These are phyloP conservation scores for Apoda limacodes DNA, from an alignment of 2,888 invertebrate species.

Conservation along the genomic window DNA sequence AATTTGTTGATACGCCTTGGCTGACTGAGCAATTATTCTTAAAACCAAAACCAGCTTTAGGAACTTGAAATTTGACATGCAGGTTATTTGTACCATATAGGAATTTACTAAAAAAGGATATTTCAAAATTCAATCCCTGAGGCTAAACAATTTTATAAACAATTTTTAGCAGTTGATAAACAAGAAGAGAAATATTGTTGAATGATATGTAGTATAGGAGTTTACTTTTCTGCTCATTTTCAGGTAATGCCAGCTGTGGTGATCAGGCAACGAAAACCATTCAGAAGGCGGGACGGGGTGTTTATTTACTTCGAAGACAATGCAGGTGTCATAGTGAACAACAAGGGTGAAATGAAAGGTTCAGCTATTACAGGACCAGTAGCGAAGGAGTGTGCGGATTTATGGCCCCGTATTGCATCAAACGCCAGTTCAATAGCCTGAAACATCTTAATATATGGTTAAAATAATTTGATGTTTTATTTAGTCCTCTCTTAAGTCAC, in stretches of 20 bases:
- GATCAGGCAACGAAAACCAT: conserved; percentile 97
- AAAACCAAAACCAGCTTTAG: too few species aligned
- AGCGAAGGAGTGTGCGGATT: conserved; percentile 99
- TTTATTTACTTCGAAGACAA: conserved; percentile 99
- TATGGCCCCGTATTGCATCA: conserved; percentile 99
- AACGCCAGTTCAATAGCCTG: conserved; percentile 99
- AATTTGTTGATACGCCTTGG: conserved; percentile 60
- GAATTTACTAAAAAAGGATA: too few species aligned
- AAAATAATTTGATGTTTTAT: neutral
- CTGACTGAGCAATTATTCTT: conserved; percentile 54
- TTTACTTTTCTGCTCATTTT: conserved; percentile 4
- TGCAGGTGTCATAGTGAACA: conserved; percentile 99
- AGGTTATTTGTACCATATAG: too few species aligned
- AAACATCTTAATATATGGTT: conserved; percentile 30
- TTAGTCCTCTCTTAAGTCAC: too few species aligned
- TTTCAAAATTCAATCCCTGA: neutral
- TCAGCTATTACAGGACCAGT: conserved; percentile 99
- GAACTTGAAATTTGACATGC: too few species aligned
- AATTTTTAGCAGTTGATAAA: too few species aligned
- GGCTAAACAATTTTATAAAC: too few species aligned
- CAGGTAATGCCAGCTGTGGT: conserved; percentile 99
- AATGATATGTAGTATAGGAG: neutral
- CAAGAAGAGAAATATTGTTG: too few species aligned
- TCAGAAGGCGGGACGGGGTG: conserved; percentile 98
- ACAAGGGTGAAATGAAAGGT: conserved; percentile 99